Evolutionary conservation across 2,113 vertebrate genomes (phyloP).

Genomic region (Monarcha castaneiventris): DNA sequence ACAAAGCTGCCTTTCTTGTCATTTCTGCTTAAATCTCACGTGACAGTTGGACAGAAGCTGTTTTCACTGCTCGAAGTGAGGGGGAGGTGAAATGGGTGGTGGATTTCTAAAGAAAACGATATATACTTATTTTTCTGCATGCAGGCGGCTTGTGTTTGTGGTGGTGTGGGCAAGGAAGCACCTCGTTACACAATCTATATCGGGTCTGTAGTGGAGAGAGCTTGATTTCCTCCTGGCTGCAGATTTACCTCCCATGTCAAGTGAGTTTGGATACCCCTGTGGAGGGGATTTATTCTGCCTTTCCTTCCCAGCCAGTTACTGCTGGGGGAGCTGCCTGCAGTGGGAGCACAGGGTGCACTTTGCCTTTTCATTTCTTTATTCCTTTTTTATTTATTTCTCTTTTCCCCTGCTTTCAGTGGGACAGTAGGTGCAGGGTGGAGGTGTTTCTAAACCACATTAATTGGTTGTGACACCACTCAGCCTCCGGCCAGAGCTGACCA

Average conservation of each 20-base stretch:
- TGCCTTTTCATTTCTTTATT: not conserved
- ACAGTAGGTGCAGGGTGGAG: not conserved
- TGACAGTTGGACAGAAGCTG: constrained; percentile 59
- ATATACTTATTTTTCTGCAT: not conserved
- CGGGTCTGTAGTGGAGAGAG: not conserved
- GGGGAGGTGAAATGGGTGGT: constrained; percentile 42
- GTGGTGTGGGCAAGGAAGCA: constrained; percentile 20
- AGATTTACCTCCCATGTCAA: not conserved
- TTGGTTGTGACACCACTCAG: not conserved
- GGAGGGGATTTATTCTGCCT: not conserved
- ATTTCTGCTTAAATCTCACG: constrained; percentile 59
- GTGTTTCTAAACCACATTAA: not conserved
- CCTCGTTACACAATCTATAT: not conserved
- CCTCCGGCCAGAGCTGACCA: not conserved
- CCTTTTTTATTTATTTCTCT: not conserved
- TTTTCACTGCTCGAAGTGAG: constrained; percentile 50
- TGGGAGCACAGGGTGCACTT: rapidly evolving
- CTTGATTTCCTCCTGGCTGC: not conserved
- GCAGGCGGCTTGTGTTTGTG: constrained; percentile 9
- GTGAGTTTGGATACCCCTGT: not conserved
- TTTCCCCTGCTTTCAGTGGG: not conserved
- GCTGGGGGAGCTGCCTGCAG: not conserved
- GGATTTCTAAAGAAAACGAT: constrained; percentile 30
- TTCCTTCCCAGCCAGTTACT: rapidly evolving
- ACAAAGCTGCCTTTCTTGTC: constrained; percentile 66